Conservation (phyloP, 2,113 vertebrate species). For the Hiodon tergisus region DNA sequence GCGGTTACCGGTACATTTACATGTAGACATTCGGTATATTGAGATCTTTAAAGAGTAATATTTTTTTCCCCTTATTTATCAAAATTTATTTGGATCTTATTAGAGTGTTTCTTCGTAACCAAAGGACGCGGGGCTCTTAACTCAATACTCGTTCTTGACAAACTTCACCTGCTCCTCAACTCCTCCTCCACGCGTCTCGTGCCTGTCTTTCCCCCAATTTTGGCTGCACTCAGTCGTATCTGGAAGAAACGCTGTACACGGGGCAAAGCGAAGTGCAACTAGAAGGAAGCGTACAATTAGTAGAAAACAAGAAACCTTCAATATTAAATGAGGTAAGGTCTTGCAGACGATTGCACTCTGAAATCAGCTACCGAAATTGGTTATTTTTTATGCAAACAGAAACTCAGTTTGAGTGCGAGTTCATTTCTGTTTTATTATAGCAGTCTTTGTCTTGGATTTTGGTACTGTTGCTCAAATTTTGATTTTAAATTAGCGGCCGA, state of each 20-base stretch:
- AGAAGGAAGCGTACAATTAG: not conserved
- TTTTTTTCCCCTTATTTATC: no score
- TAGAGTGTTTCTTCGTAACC: no score
- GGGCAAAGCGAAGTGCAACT: not conserved
- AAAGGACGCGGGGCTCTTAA: no score
- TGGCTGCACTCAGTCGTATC: not conserved
- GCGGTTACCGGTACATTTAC: no score
- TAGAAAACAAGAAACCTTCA: not conserved
- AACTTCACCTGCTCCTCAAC: slow-evolving; percentile 27
- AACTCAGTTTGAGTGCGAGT: not conserved
- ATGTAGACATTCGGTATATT: no score
- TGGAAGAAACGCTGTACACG: not conserved
- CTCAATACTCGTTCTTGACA: not conserved
- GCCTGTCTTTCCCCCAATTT: slow-evolving; percentile 9
- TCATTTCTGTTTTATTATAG: no score
- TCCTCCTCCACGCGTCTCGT: slow-evolving; percentile 8
- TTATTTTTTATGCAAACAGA: not conserved
- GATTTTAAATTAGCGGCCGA: no score
- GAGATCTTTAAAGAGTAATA: no score
- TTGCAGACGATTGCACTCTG: not conserved
- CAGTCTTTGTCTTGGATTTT: no score
- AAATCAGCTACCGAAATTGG: not conserved
- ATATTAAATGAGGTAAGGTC: not conserved
- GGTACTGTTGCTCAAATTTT: no score
- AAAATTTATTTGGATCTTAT: no score